These are phyloP conservation scores for Oasisia sp. DNA, from an alignment of 2,888 invertebrate species.

Conservation along the genomic window DNA sequence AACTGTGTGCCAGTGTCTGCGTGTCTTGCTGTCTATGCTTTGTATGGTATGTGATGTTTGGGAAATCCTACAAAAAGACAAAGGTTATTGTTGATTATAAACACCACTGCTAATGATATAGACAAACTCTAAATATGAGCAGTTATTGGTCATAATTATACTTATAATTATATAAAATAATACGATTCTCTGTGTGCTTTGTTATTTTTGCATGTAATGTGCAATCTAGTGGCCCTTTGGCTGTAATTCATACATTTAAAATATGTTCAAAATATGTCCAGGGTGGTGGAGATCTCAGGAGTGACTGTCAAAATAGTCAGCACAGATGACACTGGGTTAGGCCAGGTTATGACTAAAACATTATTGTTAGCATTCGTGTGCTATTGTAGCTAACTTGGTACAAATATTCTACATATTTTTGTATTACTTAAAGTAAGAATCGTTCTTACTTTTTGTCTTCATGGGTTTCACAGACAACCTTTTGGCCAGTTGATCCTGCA, in stretches of 20 bases:
- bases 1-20: not conserved
- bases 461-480: not conserved
- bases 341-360: not conserved
- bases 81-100: not conserved
- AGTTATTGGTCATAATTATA: too few relatives aligned
- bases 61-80: constrained; percentile 2
- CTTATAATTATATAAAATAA: too few relatives aligned
- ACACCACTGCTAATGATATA: not conserved
- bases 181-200: too few relatives aligned
- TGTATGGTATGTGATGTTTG: not conserved
- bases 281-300: too few relatives aligned
- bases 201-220: too few relatives aligned
- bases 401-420: not conserved
- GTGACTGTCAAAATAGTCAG: too few relatives aligned
- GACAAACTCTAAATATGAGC: not conserved
- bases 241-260: too few relatives aligned
- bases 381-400: not conserved
- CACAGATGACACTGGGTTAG: too few relatives aligned
- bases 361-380: not conserved
- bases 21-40: not conserved
- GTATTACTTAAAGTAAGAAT: not conserved
- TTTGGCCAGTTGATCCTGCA: not conserved
- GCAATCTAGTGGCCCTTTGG: too few relatives aligned
- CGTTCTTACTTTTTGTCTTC: not conserved
- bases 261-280: too few relatives aligned